These are phyloP conservation scores for Gobio occitaniae DNA, from an alignment of 2,797 vertebrate genomes.

Conservation along the genomic window DNA sequence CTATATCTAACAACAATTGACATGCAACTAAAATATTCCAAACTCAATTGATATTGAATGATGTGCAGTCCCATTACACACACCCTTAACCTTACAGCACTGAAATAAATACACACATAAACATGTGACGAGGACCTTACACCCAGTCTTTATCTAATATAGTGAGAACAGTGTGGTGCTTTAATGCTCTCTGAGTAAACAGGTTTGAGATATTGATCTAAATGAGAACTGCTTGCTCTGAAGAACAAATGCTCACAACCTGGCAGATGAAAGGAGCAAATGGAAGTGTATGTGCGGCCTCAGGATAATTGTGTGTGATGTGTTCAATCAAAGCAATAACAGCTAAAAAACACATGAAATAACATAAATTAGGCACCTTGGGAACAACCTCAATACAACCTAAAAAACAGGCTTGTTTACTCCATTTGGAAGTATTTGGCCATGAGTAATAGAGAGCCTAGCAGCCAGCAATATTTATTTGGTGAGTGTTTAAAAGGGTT, in stretches of 20 bases:
- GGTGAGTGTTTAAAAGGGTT: background rate
- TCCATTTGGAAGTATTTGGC: conserved; percentile 44
- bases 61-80: background rate
- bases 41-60: background rate
- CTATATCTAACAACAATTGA: background rate
- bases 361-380: background rate
- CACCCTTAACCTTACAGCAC: background rate
- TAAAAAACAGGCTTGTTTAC: conserved; percentile 59
- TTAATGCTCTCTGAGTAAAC: conserved; percentile 1
- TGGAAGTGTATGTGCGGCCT: conserved; percentile 1
- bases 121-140: background rate
- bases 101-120: background rate
- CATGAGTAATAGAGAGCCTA: conserved; percentile 62
- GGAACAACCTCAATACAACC: conserved; percentile 34
- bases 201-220: conserved; percentile 14
- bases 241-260: background rate
- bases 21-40: background rate
- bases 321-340: conserved; percentile 7
- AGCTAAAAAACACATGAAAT: conserved; percentile 8
- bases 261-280: background rate
- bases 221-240: conserved; percentile 12
- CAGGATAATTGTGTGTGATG: conserved; percentile 64
- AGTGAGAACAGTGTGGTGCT: background rate
- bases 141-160: background rate
- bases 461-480: conserved; percentile 59